phyloP scores from a whole-genome alignment of 2,113 vertebrate species.

The Egretta garzetta region DNA sequence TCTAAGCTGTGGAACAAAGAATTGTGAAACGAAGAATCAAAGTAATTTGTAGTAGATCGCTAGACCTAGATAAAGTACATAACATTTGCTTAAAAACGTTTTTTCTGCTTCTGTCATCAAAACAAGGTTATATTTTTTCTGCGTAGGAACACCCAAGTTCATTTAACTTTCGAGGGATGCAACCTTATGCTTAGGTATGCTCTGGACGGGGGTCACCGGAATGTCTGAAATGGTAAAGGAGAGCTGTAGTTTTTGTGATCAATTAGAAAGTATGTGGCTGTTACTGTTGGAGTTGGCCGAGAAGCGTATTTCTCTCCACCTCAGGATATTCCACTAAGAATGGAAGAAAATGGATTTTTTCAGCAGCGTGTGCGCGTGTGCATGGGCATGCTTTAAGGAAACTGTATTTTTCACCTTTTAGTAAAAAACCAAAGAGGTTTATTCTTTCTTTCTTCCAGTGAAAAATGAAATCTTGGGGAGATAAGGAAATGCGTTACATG shows the following conservation, averaged over 20 bases:
- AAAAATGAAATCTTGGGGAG: slow-evolving; percentile 37
- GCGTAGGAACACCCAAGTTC: neutral
- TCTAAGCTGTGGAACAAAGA: slow-evolving; percentile 59
- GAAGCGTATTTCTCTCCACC: neutral
- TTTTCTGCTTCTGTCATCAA: slow-evolving; percentile 16
- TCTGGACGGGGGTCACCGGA: neutral
- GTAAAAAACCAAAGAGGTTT: neutral
- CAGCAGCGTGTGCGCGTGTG: neutral
- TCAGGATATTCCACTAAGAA: neutral
- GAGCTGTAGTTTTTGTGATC: neutral
- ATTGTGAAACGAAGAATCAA: neutral
- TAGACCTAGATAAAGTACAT: slow-evolving; percentile 46
- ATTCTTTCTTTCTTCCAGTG: neutral
- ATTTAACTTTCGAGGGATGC: neutral
- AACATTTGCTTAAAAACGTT: slow-evolving; percentile 23
- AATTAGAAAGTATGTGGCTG: neutral
- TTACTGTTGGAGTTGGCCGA: neutral
- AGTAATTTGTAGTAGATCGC: slow-evolving; percentile 65
- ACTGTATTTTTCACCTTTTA: neutral
- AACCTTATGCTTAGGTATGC: neutral
- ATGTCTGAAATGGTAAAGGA: neutral
- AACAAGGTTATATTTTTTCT: slow-evolving; percentile 9
- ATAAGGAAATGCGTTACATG: neutral
- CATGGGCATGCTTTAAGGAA: neutral
- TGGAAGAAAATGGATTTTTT: neutral